Percentiles rank a stretch among this genome's conserved stretches.
Evolutionary conservation across 2,888 invertebrate genomes (phyloP).

Genomic region (Euphydryas editha): DNA sequence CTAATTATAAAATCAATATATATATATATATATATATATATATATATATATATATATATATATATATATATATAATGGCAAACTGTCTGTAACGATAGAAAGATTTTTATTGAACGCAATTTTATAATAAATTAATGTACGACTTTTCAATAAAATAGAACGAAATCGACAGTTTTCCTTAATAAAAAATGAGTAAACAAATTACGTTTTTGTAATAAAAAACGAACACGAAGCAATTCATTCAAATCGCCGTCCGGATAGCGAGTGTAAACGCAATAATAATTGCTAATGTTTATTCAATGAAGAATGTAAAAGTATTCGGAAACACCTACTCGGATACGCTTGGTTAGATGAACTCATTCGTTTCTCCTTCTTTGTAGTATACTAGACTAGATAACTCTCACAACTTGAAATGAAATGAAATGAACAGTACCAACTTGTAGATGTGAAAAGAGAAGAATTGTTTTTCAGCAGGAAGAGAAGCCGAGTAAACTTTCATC

Average conservation of each 20-base stretch:
- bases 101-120: not conserved
- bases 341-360: constrained; percentile 30
- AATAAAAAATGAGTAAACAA: not conserved
- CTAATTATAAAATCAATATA: too few species aligned
- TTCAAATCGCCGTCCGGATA: constrained; percentile 3
- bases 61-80: not conserved
- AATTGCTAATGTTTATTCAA: constrained; percentile 33
- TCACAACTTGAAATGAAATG: too few species aligned
- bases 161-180: not conserved
- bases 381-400: not conserved
- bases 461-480: too few species aligned
- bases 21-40: too few species aligned
- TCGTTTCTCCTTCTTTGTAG: constrained; percentile 26
- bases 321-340: constrained; percentile 42
- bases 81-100: not conserved
- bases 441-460: too few species aligned
- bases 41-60: too few species aligned
- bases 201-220: not conserved
- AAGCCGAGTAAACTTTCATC: too few species aligned
- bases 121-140: not conserved
- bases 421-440: too few species aligned
- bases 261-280: constrained; percentile 9
- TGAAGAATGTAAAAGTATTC: constrained; percentile 43
- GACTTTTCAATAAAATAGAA: not conserved
- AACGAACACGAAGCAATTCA: not conserved